Evolutionary conservation across 1,140 invertebrate species (phyloP).

Genomic region (Acromyrmex echinatior): DNA sequence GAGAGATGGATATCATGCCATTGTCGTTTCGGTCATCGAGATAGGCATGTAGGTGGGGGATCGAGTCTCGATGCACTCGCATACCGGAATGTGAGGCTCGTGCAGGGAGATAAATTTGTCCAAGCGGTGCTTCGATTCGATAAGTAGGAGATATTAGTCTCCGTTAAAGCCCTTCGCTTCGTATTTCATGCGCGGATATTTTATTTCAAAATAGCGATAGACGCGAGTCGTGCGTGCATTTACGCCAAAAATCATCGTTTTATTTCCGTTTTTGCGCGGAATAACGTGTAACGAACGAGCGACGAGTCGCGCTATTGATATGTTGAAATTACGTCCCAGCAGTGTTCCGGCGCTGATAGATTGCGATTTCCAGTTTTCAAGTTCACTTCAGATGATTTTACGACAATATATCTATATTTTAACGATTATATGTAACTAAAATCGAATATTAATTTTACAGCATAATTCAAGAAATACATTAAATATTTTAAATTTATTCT

Average conservation of each 20-base stretch:
- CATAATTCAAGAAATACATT: neutral
- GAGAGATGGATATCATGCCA: slow-evolving; percentile 31
- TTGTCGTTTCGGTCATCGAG: slow-evolving; percentile 15
- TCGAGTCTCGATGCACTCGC: slow-evolving; percentile 15
- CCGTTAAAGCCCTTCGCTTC: neutral
- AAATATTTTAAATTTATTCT: neutral
- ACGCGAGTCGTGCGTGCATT: neutral
- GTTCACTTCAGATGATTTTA: slow-evolving; percentile 26
- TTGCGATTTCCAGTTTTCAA: slow-evolving; percentile 51
- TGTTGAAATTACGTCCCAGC: slow-evolving; percentile 44
- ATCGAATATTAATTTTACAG: neutral
- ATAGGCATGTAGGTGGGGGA: slow-evolving; percentile 9
- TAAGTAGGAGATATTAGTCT: slow-evolving; percentile 37
- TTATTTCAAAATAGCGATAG: slow-evolving; percentile 20
- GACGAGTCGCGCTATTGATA: slow-evolving; percentile 50
- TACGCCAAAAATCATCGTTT: slow-evolving; percentile 41
- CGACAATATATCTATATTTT: neutral
- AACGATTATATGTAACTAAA: neutral
- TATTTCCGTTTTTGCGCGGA: slow-evolving; percentile 49
- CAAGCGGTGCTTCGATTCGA: slow-evolving; percentile 21
- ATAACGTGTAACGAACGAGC: slow-evolving; percentile 49
- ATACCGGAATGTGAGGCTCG: neutral
- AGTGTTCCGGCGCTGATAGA: neutral
- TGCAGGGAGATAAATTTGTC: slow-evolving; percentile 27
- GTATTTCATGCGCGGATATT: neutral